These are phyloP conservation scores for Gymnothorax reevesii DNA, from an alignment of 2,797 vertebrate genomes.

Conservation along the genomic window DNA sequence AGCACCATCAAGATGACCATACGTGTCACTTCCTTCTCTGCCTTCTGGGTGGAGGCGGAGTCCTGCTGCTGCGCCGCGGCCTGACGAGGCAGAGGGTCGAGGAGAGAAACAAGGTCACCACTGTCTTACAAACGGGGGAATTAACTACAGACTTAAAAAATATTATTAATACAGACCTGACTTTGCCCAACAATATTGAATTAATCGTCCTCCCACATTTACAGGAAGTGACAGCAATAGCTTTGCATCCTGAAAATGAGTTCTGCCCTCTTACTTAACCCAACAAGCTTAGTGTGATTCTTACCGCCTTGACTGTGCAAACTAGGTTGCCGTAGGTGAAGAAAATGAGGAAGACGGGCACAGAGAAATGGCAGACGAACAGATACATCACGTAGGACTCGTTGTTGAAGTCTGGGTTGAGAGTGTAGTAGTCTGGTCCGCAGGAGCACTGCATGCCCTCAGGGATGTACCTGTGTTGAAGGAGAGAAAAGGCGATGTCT, in stretches of 20 bases:
- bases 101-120: too few relatives aligned
- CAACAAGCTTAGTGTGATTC: slow-evolving; percentile 8
- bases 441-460: slow-evolving; percentile 75
- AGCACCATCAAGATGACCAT: slow-evolving; percentile 78
- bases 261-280: too few relatives aligned
- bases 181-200: too few relatives aligned
- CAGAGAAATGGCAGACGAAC: slow-evolving; percentile 75
- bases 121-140: too few relatives aligned
- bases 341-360: slow-evolving; percentile 67
- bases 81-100: slow-evolving; percentile 43
- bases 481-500: background rate
- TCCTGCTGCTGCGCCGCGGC: slow-evolving; percentile 76
- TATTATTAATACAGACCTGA: too few relatives aligned
- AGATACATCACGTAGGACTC: slow-evolving; percentile 76
- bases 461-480: slow-evolving; percentile 66
- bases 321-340: slow-evolving; percentile 78
- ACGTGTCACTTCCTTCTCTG: slow-evolving; percentile 74
- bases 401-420: slow-evolving; percentile 72
- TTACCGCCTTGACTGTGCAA: slow-evolving; percentile 69
- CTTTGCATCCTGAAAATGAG: too few relatives aligned
- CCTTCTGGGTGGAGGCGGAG: slow-evolving; percentile 76
- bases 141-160: too few relatives aligned
- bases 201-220: too few relatives aligned
- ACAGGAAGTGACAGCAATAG: too few relatives aligned
- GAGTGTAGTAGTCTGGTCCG: slow-evolving; percentile 73